A percentile compares a stretch with the other conserved stretches of the same genome.
Evolutionary conservation across 2,888 invertebrate genomes (phyloP).

Genomic region (Peribatodes rhomboidaria): DNA sequence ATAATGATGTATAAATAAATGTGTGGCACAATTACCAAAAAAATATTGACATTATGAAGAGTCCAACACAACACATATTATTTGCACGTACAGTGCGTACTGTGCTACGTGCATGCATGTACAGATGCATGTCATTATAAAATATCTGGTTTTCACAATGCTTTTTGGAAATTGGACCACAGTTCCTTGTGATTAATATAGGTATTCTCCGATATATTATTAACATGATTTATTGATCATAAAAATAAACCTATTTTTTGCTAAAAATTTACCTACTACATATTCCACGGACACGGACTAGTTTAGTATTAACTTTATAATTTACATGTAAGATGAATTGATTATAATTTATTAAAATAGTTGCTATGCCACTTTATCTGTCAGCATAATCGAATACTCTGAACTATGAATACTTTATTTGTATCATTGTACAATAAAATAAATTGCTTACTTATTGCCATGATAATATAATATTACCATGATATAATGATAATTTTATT

Average conservation of each 20-base stretch:
- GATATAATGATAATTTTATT: neutral
- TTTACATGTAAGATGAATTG: constrained; percentile 24
- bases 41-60: neutral
- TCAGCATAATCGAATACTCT: constrained; percentile 6
- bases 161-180: neutral
- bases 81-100: too few species aligned
- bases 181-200: neutral
- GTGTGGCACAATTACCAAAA: constrained; percentile 11
- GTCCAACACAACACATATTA: neutral
- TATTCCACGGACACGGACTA: constrained; percentile 32
- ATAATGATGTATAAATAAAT: constrained; percentile 21
- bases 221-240: constrained; percentile 9
- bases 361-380: constrained; percentile 8
- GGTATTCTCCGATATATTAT: neutral
- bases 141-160: neutral
- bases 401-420: neutral
- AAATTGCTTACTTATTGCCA: constrained; percentile 11
- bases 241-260: constrained; percentile 19
- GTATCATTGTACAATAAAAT: neutral
- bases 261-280: constrained; percentile 19
- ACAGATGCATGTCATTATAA: neutral
- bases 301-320: constrained; percentile 29
- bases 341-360: constrained; percentile 27
- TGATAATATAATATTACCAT: too few species aligned
- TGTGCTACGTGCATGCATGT: too few species aligned